Evolutionary conservation across 2,888 invertebrate genomes (phyloP).

Genomic region (Meghimatium bilineatum): DNA sequence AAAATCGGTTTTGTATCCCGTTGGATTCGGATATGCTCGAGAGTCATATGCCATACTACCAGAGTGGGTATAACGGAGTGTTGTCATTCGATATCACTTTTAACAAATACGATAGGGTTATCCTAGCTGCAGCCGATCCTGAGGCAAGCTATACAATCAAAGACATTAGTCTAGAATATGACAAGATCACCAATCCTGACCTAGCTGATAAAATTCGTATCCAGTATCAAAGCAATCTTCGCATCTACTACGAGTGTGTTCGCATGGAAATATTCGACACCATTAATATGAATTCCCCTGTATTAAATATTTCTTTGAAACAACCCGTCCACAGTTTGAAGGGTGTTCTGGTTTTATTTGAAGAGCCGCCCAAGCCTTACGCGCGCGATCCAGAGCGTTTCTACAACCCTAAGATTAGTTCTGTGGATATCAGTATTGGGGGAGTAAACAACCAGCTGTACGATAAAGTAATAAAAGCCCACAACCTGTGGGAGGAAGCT

Average conservation of each 20-base stretch:
- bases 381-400: not conserved
- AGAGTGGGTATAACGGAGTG: slow-evolving; percentile 35
- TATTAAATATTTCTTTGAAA: not conserved
- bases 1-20: slow-evolving; percentile 12
- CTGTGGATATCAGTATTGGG: not conserved
- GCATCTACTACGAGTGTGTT: not conserved
- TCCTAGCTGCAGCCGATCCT: not conserved
- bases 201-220: not conserved
- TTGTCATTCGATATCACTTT: not conserved
- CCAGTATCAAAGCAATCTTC: not conserved
- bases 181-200: not conserved
- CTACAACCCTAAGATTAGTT: not conserved
- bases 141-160: not conserved
- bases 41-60: slow-evolving; percentile 21
- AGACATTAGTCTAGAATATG: slow-evolving; percentile 4
- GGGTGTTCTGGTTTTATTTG: not conserved
- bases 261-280: not conserved
- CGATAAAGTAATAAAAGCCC: not conserved
- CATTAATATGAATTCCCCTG: not conserved
- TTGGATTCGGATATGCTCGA: slow-evolving; percentile 5
- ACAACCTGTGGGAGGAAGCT: not conserved
- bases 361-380: not conserved
- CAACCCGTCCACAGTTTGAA: not conserved
- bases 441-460: not conserved
- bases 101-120: slow-evolving; percentile 9